These are phyloP conservation scores for Copidosoma floridanum DNA, from an alignment of 1,140 invertebrate genomes.

Conservation along the genomic window DNA sequence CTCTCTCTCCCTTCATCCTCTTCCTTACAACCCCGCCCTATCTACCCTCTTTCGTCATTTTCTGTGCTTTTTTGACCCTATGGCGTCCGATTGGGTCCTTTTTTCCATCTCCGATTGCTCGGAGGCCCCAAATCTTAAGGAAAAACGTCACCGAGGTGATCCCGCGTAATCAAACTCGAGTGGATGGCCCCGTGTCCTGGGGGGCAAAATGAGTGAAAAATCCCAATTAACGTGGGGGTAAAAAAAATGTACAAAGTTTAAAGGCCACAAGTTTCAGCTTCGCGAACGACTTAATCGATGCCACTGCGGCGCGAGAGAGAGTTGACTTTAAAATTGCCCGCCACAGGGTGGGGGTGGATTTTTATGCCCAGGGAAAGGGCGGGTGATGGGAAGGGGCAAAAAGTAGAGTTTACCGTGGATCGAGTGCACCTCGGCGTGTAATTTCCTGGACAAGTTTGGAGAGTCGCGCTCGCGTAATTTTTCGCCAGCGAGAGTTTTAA, in stretches of 20 bases:
- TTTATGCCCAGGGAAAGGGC: neutral
- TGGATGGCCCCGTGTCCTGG: too few relatives aligned
- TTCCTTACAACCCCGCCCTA: conserved; percentile 9
- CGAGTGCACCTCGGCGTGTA: neutral
- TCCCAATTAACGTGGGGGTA: neutral
- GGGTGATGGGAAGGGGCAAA: neutral
- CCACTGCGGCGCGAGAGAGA: neutral
- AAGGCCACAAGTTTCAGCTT: conserved; percentile 2
- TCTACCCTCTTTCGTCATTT: conserved; percentile 12
- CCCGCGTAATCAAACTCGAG: too few relatives aligned
- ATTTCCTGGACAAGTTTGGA: conserved; percentile 9
- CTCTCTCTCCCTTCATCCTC: conserved; percentile 13
- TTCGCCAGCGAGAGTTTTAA: too few relatives aligned
- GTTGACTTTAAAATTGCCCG: conserved; percentile 14
- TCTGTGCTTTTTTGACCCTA: conserved; percentile 29
- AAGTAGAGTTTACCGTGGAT: neutral
- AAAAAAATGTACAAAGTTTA: neutral
- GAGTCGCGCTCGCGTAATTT: conserved; percentile 1
- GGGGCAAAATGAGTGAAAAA: too few relatives aligned
- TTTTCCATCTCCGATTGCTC: neutral
- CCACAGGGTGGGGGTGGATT: conserved; percentile 6
- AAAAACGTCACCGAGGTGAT: too few relatives aligned
- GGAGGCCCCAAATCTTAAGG: too few relatives aligned
- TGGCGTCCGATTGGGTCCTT: conserved; percentile 35
- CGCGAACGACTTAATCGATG: conserved; percentile 13